Evolutionary conservation across 2,797 vertebrate genomes (phyloP), one percentile per base, ranked within the genome.

Genomic region (Hemibagrus guttatus): DNA sequence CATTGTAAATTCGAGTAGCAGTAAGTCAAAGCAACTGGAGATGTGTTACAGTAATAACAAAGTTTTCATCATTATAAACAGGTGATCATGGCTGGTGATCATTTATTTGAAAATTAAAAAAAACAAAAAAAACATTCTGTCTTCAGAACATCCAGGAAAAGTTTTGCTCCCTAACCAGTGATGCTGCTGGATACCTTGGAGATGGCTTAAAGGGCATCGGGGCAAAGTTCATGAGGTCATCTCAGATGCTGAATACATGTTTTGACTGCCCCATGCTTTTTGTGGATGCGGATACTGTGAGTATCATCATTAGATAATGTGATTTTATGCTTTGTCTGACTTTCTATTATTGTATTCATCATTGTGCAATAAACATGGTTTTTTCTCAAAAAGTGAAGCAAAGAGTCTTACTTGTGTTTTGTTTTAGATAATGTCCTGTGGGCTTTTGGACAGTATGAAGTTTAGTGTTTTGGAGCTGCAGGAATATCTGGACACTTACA

Each of bases 401-500:
- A 13, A 81, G 39, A 52, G 6, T 39, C 31, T 59, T 39, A 16
- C 82, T 72, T 35, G 9, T 4, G 39, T 8, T 31, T 69, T 52
- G 26, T 90, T 96, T 63, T 90, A 99, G 98, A 96, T 99, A 83
- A 96, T 99, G 72, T 98, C 97, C 46, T 97, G 96, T 89, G 98
- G 98, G 79, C 97, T 99, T 87, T 94, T 99, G 90, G 98, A 99
- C 88, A 99, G 98, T 92, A 96, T 99, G 91, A 99, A 99, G 93
- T 99, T 99, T 94, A 98, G 97, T 81, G 98, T 98, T 81, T 88
- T 99, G 92, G 98, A 99, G 90, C 95, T 99, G 86, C 98, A 99
- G 89, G 98, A 99, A 93, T 99, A 99, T 90, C 91, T 99, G 88
- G 98, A 99, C 85, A 99, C 98, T 0, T 99, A 99, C 93, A 99